phyloP scores from a whole-genome alignment of 2,797 vertebrate species.

The Enteromius unitaeniatus region DNA sequence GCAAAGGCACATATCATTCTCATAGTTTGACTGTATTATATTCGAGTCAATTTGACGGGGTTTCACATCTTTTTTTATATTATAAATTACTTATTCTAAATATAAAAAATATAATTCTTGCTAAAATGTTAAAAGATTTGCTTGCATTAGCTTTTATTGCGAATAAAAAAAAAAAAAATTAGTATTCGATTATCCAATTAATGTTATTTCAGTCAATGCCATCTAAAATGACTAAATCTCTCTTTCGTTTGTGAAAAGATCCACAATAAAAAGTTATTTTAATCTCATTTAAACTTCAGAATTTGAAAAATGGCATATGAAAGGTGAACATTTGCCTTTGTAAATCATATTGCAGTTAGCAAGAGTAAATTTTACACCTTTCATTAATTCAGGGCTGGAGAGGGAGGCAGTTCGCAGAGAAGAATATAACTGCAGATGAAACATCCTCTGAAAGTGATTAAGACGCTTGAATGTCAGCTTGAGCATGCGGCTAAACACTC shows the following conservation, averaged over 20 bases:
- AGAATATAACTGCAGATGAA: slow-evolving; percentile 55
- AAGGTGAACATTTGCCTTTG: slow-evolving; percentile 68
- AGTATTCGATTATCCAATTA: neutral
- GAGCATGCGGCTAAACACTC: slow-evolving; percentile 67
- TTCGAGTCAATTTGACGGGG: neutral
- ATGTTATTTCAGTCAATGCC: slow-evolving; percentile 17
- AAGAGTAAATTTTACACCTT: slow-evolving; percentile 65
- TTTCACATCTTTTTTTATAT: neutral
- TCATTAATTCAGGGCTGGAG: slow-evolving; percentile 64
- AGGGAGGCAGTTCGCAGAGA: slow-evolving; percentile 47
- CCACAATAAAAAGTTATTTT: slow-evolving; percentile 60
- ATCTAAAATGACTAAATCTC: slow-evolving; percentile 34
- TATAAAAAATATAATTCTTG: neutral
- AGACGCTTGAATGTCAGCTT: slow-evolving; percentile 72
- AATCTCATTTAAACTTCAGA: slow-evolving; percentile 61
- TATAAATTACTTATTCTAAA: neutral
- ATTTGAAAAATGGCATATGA: slow-evolving; percentile 62
- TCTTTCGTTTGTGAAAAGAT: slow-evolving; percentile 43
- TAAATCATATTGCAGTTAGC: slow-evolving; percentile 60
- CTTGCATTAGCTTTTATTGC: neutral
- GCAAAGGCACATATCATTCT: neutral
- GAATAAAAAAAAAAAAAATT: neutral
- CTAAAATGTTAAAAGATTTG: neutral
- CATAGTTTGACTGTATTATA: neutral
- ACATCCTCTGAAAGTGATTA: slow-evolving; percentile 66